A percentile compares a stretch with the other conserved stretches of the same genome.
Evolutionary conservation across 2,888 invertebrate species (phyloP).

Genomic region (Lepidochrysops patricia): DNA sequence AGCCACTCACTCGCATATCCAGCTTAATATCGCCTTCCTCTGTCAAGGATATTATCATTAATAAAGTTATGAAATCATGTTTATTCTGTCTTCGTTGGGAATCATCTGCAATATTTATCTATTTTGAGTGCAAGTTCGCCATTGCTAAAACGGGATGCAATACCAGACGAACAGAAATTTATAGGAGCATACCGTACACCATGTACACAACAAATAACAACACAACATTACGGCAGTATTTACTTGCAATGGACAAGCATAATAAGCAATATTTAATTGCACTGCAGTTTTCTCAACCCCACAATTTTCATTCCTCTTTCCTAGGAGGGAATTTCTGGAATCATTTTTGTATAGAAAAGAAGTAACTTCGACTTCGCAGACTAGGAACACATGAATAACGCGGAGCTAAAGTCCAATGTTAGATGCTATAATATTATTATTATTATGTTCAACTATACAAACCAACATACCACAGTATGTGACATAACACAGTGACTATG

Average conservation of each 20-base stretch:
- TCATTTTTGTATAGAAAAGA: neutral
- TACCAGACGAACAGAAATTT: neutral
- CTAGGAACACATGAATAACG: constrained; percentile 12
- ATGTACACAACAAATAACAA: neutral
- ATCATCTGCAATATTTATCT: too few relatives aligned
- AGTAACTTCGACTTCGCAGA: constrained; percentile 1
- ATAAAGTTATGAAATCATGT: too few relatives aligned
- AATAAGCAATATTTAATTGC: neutral
- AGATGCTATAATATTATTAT: neutral
- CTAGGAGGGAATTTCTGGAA: neutral
- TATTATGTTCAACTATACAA: too few relatives aligned
- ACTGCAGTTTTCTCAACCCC: neutral
- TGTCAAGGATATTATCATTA: too few relatives aligned
- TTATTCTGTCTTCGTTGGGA: too few relatives aligned
- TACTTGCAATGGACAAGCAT: neutral
- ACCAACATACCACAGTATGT: neutral
- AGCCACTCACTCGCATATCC: too few relatives aligned
- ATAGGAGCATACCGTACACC: neutral
- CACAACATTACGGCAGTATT: neutral
- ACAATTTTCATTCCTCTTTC: neutral
- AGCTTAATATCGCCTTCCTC: too few relatives aligned
- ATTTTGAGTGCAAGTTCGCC: neutral
- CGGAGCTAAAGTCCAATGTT: neutral
- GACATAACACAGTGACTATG: too few relatives aligned
- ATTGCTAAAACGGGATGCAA: neutral